These are phyloP conservation scores for Sakesphorus luctuosus DNA, from an alignment of 2,113 vertebrate species.

Conservation along the genomic window DNA sequence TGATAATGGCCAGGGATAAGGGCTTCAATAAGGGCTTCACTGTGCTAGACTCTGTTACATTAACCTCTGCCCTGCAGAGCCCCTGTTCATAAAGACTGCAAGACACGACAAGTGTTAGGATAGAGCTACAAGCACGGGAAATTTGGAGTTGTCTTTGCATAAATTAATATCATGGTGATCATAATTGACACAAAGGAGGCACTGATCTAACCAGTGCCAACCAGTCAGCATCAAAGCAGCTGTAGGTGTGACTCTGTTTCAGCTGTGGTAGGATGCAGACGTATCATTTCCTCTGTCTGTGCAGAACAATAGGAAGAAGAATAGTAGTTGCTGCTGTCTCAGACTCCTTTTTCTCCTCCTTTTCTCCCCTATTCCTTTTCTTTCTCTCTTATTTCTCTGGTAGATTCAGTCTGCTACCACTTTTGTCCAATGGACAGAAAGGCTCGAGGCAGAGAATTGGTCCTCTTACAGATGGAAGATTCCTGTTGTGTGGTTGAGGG, in stretches of 20 bases:
- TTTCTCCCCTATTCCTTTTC: neutral
- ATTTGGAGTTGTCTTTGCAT: neutral
- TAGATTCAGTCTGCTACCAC: neutral
- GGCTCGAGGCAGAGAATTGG: neutral
- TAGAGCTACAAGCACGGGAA: neutral
- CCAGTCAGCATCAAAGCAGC: neutral
- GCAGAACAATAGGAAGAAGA: neutral
- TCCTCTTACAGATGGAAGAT: neutral
- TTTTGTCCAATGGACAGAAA: neutral
- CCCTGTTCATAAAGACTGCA: accelerated
- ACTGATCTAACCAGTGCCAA: neutral
- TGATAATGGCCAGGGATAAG: neutral
- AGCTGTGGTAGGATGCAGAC: neutral
- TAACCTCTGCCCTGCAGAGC: neutral
- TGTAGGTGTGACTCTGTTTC: neutral
- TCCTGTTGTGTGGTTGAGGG: neutral
- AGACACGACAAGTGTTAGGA: neutral
- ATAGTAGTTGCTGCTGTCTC: neutral
- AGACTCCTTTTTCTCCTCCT: neutral
- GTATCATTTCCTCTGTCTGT: accelerated
- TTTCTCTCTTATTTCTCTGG: neutral
- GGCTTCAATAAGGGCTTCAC: neutral
- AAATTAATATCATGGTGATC: neutral
- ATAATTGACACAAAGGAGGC: neutral
- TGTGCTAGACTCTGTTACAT: neutral